phyloP scores from a whole-genome alignment of 2,113 vertebrate species.

The Orthonyx spaldingii region DNA sequence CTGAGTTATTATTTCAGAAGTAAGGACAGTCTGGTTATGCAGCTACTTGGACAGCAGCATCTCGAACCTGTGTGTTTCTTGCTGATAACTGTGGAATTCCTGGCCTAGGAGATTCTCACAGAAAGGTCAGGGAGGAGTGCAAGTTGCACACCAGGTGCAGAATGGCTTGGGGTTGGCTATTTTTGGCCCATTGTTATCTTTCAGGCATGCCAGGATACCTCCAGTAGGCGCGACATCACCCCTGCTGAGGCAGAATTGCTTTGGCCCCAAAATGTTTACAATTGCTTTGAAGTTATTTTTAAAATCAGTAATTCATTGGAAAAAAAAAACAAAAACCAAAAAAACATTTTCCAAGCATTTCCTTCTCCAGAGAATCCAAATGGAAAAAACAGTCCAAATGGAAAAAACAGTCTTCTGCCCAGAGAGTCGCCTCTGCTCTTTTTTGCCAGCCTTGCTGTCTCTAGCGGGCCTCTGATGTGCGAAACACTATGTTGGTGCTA shows the following conservation, averaged over 20 bases:
- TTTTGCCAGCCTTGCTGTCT: background rate
- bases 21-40: background rate
- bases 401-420: background rate
- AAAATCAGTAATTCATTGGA: background rate
- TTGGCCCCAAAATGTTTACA: background rate
- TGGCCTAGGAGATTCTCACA: background rate
- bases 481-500: background rate
- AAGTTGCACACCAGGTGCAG: background rate
- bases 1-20: background rate
- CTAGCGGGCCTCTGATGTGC: background rate
- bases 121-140: rapidly evolving
- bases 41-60: background rate
- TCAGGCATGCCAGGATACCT: background rate
- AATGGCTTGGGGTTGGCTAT: background rate
- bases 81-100: background rate
- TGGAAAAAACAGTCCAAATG: too few relatives aligned
- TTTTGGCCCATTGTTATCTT: background rate
- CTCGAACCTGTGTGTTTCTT: background rate
- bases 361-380: background rate
- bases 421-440: background rate
- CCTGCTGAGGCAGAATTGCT: background rate
- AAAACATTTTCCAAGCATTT: background rate
- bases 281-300: background rate
- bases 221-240: background rate
- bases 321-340: background rate